Conservation (phyloP, 2,888 invertebrate genomes). For the Orthosia cruda region DNA sequence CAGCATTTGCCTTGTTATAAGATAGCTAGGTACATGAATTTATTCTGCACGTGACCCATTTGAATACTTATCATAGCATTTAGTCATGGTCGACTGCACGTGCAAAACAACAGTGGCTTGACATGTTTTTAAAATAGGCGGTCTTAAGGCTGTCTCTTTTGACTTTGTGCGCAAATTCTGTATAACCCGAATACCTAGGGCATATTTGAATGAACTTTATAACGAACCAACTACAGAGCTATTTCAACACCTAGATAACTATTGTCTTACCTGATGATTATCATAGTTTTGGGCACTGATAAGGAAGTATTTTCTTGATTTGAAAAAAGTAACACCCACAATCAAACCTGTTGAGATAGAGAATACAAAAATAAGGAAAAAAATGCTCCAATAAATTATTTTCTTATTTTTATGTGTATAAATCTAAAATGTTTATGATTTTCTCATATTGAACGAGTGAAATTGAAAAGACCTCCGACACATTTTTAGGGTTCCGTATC, state of each 20-base stretch:
- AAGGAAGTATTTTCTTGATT: background rate
- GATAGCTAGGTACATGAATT: background rate
- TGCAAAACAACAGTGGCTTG: constrained; percentile 20
- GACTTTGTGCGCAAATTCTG: background rate
- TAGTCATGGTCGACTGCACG: background rate
- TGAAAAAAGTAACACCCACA: constrained; percentile 7
- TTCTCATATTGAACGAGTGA: too few species aligned
- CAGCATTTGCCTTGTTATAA: background rate
- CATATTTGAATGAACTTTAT: too few species aligned
- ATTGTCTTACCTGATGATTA: background rate
- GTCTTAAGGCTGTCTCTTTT: background rate
- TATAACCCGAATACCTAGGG: too few species aligned
- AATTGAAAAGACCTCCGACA: too few species aligned
- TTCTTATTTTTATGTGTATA: background rate
- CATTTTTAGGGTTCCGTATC: too few species aligned
- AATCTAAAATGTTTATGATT: too few species aligned
- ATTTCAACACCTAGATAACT: too few species aligned
- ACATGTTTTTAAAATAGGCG: constrained; percentile 19
- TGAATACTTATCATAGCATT: constrained; percentile 6
- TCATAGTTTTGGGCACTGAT: background rate
- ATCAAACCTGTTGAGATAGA: constrained; percentile 16
- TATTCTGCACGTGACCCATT: constrained; percentile 11
- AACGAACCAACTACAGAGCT: too few species aligned
- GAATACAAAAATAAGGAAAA: background rate
- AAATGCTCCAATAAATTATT: background rate